Base-by-base conservation (phyloP, 2,113 vertebrate species). In the Entelurus aequoreus region DNA sequence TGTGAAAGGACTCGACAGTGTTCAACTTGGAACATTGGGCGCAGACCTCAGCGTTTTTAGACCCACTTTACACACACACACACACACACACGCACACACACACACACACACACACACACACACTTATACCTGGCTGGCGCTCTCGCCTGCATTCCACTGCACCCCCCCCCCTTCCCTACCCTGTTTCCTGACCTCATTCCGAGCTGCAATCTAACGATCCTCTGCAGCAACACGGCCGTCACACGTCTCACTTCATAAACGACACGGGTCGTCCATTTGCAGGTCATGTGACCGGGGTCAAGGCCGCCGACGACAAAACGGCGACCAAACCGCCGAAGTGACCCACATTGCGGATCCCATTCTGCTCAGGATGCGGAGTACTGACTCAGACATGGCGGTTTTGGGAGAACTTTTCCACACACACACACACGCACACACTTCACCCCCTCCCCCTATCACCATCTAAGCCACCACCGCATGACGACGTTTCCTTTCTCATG, bases 141-240 rank as follows among this genome's bases (percentile, higher is more conserved):
- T 58, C 48, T 50, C 68, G 63, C 55, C 74, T 61, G 66, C 83
- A 86, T 85, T 88, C 86, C 81, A 68, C 54, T 13, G 36, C 62
- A 58, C 81, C 81, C 80, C 80, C 80, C 72, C 21, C 76, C 81
- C 79, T 83, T 79, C 79, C 78, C 72, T 21, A 74, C 79, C 81
- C 80, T 76, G 71, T 80, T 86, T 86, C 84, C 80, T 83, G 79
- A 84, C 76, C 77, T 84, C 80, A 76, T 79, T 84, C 80, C 51
- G 73, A 64, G 75, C 84, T 65, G 63, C 80, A 73, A 71, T 65
- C 77, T 85, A 83, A 87, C 81, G 80, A 28, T 28, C 28, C 28
- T 28, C 28, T 28, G 4, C 28, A 55, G 62, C 57, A 63, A 70
- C 37, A 36, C 52, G 48, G 62, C 66, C 14, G 54, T 48, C 70